Conservation (phyloP, 2,888 invertebrate species). For the Tachystola acroxantha region DNA sequence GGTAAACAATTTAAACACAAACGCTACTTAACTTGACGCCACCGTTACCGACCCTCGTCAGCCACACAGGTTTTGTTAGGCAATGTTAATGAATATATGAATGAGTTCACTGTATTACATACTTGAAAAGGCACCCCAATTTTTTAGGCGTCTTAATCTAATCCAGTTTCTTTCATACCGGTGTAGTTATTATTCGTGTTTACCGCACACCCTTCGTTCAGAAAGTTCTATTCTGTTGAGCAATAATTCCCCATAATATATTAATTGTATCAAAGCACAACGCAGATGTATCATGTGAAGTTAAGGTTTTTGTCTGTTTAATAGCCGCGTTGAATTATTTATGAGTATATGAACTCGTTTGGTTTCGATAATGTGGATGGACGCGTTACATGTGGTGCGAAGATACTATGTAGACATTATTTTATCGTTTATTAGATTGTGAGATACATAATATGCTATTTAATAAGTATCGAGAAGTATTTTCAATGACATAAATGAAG, state of each 20-base stretch:
- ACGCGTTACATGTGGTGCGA: neutral
- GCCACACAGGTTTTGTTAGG: slow-evolving; percentile 7
- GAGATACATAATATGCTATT: no score
- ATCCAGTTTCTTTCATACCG: slow-evolving; percentile 49
- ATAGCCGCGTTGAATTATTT: slow-evolving; percentile 25
- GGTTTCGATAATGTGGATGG: slow-evolving; percentile 10
- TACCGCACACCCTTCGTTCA: slow-evolving; percentile 51
- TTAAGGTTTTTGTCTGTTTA: slow-evolving; percentile 24
- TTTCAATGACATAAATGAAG: no score
- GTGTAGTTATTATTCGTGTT: slow-evolving; percentile 48
- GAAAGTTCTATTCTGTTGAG: slow-evolving; percentile 33
- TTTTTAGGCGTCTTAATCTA: slow-evolving; percentile 49
- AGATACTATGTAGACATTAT: neutral
- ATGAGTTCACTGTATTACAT: slow-evolving; percentile 18
- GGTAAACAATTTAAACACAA: slow-evolving; percentile 7
- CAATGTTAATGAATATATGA: slow-evolving; percentile 13
- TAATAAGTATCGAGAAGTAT: no score
- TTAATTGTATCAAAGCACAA: slow-evolving; percentile 42
- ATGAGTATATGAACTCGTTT: slow-evolving; percentile 24
- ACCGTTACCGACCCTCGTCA: slow-evolving; percentile 1
- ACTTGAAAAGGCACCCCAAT: slow-evolving; percentile 37
- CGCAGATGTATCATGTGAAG: slow-evolving; percentile 46
- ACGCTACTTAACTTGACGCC: slow-evolving; percentile 13
- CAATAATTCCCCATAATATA: slow-evolving; percentile 46
- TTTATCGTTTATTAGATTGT: no score